phyloP scores from a whole-genome alignment of 2,113 vertebrate species.

The Pollimyrus isidori region DNA sequence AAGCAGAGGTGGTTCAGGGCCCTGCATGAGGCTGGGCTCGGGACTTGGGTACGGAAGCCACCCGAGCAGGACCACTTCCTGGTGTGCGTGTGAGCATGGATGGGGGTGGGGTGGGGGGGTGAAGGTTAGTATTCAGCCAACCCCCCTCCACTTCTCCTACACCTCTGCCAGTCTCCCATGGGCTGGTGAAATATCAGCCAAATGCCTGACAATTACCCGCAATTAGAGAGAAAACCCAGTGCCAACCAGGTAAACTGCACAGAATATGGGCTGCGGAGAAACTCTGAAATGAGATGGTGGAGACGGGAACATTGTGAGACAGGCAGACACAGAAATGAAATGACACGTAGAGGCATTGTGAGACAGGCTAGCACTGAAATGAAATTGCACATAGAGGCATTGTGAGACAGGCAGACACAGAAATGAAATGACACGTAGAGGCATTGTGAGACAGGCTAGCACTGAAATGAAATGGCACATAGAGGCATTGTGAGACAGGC shows the following conservation, averaged over 20 bases:
- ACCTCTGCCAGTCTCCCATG: background rate
- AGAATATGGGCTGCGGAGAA: background rate
- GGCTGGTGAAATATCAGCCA: background rate
- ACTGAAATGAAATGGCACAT: background rate
- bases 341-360: background rate
- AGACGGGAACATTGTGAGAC: background rate
- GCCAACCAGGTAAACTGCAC: background rate
- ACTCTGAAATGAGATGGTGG: background rate
- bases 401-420: background rate
- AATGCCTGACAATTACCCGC: background rate
- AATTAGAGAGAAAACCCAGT: background rate
- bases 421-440: background rate
- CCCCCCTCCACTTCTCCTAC: background rate
- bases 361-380: background rate
- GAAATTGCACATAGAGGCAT: background rate
- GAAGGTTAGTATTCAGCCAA: background rate
- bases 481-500: background rate
- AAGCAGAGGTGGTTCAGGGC: slow-evolving; percentile 89
- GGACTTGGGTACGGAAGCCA: slow-evolving; percentile 92
- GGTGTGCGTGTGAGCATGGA: slow-evolving; percentile 58
- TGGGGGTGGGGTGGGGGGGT: background rate
- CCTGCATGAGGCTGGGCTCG: slow-evolving; percentile 83
- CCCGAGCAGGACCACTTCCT: slow-evolving; percentile 93
- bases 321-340: background rate
- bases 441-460: background rate